phyloP scores from a whole-genome alignment of 2,888 invertebrate species.

The Megalurothrips usitatus region DNA sequence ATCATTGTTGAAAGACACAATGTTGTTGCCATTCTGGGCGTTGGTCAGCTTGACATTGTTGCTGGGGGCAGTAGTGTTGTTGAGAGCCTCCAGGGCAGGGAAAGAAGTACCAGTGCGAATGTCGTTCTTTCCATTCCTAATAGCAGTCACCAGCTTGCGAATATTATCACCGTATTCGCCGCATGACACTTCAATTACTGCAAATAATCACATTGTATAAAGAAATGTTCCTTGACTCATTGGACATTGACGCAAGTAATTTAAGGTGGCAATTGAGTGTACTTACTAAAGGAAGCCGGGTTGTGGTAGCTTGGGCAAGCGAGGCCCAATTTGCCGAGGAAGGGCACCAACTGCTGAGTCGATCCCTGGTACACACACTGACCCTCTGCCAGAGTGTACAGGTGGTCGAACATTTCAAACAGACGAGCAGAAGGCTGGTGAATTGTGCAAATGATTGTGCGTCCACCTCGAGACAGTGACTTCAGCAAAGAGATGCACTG shows the following conservation, averaged over 20 bases:
- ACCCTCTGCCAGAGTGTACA: slow-evolving; percentile 90
- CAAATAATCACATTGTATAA: slow-evolving; percentile 32
- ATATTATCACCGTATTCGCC: slow-evolving; percentile 94
- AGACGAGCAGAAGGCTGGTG: slow-evolving; percentile 95
- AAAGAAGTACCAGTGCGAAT: slow-evolving; percentile 69
- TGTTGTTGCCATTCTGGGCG: slow-evolving; percentile 49
- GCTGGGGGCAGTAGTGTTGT: slow-evolving; percentile 45
- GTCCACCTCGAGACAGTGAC: slow-evolving; percentile 80
- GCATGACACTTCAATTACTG: slow-evolving; percentile 90
- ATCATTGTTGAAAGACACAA: slow-evolving; percentile 55
- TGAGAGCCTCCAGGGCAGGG: slow-evolving; percentile 51
- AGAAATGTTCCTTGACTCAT: neutral
- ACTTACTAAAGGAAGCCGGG: slow-evolving; percentile 83
- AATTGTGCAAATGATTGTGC: slow-evolving; percentile 92
- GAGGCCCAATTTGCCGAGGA: slow-evolving; percentile 71
- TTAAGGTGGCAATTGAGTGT: neutral
- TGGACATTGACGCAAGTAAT: neutral
- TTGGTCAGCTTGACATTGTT: slow-evolving; percentile 44
- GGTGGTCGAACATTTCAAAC: slow-evolving; percentile 94
- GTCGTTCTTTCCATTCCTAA: slow-evolving; percentile 77
- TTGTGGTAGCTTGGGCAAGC: slow-evolving; percentile 95
- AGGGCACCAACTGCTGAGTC: slow-evolving; percentile 76
- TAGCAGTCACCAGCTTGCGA: slow-evolving; percentile 74
- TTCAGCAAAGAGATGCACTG: slow-evolving; percentile 88
- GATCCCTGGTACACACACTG: slow-evolving; percentile 93